phyloP scores from a whole-genome alignment of 2,888 invertebrate genomes.

The Coecobrya sp. region DNA sequence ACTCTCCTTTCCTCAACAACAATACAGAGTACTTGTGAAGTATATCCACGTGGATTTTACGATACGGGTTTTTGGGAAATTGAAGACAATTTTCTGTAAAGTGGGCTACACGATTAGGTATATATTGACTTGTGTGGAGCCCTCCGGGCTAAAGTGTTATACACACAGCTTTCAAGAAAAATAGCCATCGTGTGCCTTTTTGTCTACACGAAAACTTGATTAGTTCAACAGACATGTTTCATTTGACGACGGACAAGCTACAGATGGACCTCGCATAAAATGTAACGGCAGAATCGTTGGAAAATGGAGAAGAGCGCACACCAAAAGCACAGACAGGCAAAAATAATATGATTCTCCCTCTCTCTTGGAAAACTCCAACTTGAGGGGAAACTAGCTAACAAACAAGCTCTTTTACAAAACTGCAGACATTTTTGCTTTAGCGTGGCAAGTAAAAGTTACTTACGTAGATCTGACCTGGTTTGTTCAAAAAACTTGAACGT shows the following conservation, averaged over 20 bases:
- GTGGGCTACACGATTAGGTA: conserved; percentile 27
- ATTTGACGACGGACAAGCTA: conserved; percentile 18
- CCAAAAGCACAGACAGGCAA: not conserved
- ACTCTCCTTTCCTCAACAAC: not conserved
- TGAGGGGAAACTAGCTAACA: conserved; percentile 8
- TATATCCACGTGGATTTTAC: conserved; percentile 10
- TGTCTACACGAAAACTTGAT: conserved; percentile 31
- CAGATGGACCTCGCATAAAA: conserved; percentile 27
- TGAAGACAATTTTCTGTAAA: conserved; percentile 42
- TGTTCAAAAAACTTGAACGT: conserved; percentile 36
- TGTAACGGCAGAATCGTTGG: not conserved
- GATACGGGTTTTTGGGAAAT: conserved; percentile 15
- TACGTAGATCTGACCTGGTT: conserved; percentile 48
- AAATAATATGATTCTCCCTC: conserved; percentile 23
- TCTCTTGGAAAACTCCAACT: not conserved
- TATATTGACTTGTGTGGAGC: conserved; percentile 28
- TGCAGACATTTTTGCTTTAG: conserved; percentile 23
- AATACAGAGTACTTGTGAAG: not conserved
- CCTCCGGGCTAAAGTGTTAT: conserved; percentile 27
- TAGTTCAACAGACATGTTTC: conserved; percentile 52
- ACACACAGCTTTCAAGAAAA: not conserved
- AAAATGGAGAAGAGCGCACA: no score
- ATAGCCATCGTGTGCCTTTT: conserved; percentile 6
- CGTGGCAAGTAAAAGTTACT: conserved; percentile 26
- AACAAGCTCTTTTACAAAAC: not conserved